phyloP scores from a whole-genome alignment of 2,113 vertebrate genomes.

The Gnathonemus longibarbis region DNA sequence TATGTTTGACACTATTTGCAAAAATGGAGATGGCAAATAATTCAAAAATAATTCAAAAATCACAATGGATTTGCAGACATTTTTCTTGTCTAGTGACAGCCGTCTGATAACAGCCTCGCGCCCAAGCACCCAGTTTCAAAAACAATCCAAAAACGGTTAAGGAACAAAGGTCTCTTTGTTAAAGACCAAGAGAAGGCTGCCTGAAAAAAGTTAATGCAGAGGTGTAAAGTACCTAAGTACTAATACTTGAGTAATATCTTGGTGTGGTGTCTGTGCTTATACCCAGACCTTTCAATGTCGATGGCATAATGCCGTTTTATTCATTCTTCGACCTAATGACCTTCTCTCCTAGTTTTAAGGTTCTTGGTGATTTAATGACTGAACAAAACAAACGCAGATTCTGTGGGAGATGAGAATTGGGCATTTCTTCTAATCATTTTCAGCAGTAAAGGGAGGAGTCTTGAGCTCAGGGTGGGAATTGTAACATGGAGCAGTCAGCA shows the following conservation, averaged over 20 bases:
- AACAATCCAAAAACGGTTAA: neutral
- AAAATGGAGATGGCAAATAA: neutral
- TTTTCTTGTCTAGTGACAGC: neutral
- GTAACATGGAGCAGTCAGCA: neutral
- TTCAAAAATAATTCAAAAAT: neutral
- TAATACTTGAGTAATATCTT: neutral
- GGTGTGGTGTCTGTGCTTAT: neutral
- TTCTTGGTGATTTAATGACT: neutral
- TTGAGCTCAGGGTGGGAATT: neutral
- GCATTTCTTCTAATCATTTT: neutral
- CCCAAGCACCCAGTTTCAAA: neutral
- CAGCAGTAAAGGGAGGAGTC: neutral
- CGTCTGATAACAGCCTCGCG: neutral
- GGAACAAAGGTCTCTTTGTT: neutral
- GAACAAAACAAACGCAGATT: neutral
- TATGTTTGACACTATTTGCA: neutral
- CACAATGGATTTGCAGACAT: neutral
- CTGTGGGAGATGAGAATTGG: neutral
- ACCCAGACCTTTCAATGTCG: neutral
- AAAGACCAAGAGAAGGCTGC: neutral
- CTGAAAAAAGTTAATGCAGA: neutral
- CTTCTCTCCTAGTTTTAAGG: neutral
- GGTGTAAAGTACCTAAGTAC: neutral
- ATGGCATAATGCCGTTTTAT: neutral
- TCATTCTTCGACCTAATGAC: neutral